Conservation (phyloP, 2,113 vertebrate genomes). For the Ciconia boyciana region DNA sequence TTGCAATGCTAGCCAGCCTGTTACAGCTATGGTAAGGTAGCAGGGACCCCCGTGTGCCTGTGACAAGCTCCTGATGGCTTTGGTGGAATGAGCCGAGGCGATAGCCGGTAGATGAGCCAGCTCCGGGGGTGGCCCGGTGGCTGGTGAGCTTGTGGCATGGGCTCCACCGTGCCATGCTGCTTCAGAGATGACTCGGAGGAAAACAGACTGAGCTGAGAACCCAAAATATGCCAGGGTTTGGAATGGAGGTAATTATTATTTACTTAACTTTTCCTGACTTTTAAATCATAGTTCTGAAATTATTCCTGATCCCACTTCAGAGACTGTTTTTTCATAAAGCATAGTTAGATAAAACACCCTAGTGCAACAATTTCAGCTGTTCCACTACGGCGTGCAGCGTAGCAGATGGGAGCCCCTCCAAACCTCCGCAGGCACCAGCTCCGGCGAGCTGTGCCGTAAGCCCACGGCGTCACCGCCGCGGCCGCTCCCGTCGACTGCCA, state of each 20-base stretch:
- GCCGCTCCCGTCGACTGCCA: not conserved
- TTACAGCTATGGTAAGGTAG: not conserved
- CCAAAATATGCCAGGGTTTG: not conserved
- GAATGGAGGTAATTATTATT: not conserved
- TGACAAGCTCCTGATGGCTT: not conserved
- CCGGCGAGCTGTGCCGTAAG: not conserved
- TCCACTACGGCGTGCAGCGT: accelerated
- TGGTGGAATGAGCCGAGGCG: not conserved
- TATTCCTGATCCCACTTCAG: not conserved
- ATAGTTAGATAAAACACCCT: not conserved
- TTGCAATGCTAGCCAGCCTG: not conserved
- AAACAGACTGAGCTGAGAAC: not conserved
- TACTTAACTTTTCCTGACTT: not conserved
- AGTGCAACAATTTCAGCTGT: not conserved
- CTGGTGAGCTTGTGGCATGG: accelerated
- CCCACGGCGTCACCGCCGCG: too few species aligned
- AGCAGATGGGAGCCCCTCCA: not conserved
- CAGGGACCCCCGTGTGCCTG: not conserved
- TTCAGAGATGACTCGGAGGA: not conserved
- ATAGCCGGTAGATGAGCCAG: not conserved
- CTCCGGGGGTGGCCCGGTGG: not conserved
- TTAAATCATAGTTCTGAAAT: not conserved
- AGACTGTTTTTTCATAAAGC: not conserved
- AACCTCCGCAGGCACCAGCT: not conserved
- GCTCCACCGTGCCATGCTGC: accelerated